phyloP scores from a whole-genome alignment of 2,888 invertebrate species.

The Dicroscelio sp. region DNA sequence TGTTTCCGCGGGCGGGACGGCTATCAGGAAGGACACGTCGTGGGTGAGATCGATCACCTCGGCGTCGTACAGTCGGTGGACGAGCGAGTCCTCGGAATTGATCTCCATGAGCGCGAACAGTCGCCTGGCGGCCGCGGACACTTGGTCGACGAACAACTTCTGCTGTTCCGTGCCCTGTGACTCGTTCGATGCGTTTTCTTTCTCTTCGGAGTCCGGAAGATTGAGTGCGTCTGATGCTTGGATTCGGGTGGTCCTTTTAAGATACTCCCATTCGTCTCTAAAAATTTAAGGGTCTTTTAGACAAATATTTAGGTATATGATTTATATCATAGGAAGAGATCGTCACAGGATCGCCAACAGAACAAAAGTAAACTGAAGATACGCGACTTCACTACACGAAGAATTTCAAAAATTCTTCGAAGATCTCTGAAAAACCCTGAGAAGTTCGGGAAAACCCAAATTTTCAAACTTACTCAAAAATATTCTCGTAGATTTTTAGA shows the following conservation, averaged over 20 bases:
- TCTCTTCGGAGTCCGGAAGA: slow-evolving; percentile 89
- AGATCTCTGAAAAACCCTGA: too few relatives aligned
- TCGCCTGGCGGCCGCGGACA: slow-evolving; percentile 95
- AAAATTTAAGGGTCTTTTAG: too few relatives aligned
- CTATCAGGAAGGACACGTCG: slow-evolving; percentile 97
- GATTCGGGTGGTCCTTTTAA: slow-evolving; percentile 92
- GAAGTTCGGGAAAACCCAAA: too few relatives aligned
- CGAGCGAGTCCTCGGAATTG: slow-evolving; percentile 93
- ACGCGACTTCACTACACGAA: too few relatives aligned
- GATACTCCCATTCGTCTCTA: slow-evolving; percentile 99
- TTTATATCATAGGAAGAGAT: too few relatives aligned
- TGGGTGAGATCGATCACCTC: slow-evolving; percentile 98
- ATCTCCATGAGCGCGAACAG: slow-evolving; percentile 96
- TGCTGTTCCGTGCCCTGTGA: slow-evolving; percentile 94
- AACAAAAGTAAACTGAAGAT: too few relatives aligned
- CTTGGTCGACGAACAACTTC: slow-evolving; percentile 95
- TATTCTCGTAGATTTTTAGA: too few relatives aligned
- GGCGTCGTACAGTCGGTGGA: slow-evolving; percentile 97
- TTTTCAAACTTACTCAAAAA: too few relatives aligned
- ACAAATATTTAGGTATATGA: too few relatives aligned
- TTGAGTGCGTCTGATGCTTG: slow-evolving; percentile 91
- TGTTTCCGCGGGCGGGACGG: slow-evolving; percentile 97
- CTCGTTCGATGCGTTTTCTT: slow-evolving; percentile 89
- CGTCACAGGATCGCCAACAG: too few relatives aligned
- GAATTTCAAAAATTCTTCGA: too few relatives aligned